phyloP scores from a whole-genome alignment of 1,140 invertebrate genomes.

The Sycophaga agraensis region DNA sequence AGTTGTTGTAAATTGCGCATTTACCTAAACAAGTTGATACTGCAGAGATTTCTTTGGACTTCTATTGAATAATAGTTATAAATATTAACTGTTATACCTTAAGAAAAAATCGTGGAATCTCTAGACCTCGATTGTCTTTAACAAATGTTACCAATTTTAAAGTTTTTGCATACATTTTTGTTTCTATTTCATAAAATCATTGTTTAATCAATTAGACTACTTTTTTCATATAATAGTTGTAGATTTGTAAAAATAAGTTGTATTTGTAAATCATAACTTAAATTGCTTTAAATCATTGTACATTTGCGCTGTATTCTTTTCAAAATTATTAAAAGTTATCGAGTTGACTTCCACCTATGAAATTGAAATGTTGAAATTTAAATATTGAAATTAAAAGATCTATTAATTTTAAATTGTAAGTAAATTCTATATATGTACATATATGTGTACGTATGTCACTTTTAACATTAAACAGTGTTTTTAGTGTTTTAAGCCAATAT shows the following conservation, averaged over 20 bases:
- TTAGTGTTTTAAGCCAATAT: slow-evolving; percentile 9
- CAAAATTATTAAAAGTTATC: slow-evolving; percentile 21
- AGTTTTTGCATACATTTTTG: slow-evolving; percentile 15
- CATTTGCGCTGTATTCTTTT: slow-evolving; percentile 1
- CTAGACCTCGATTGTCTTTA: slow-evolving; percentile 4
- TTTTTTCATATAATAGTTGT: slow-evolving; percentile 5
- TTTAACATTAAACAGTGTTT: slow-evolving; percentile 14
- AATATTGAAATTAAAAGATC: slow-evolving; percentile 12
- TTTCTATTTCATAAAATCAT: slow-evolving; percentile 24
- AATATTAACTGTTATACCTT: slow-evolving; percentile 4
- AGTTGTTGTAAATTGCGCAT: slow-evolving; percentile 20
- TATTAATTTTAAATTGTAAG: slow-evolving; percentile 19
- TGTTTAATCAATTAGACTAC: background rate
- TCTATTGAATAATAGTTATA: slow-evolving; percentile 18
- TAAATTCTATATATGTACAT: slow-evolving; percentile 29
- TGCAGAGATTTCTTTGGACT: slow-evolving; percentile 20
- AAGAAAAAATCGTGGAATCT: slow-evolving; percentile 2
- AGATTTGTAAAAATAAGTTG: slow-evolving; percentile 5
- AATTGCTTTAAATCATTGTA: background rate
- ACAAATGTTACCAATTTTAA: background rate
- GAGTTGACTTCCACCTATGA: slow-evolving; percentile 22
- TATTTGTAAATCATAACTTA: slow-evolving; percentile 18
- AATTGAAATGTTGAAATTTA: too few relatives aligned
- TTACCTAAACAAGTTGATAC: slow-evolving; percentile 4
- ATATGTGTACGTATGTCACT: slow-evolving; percentile 29